These are phyloP conservation scores for Aix galericulata DNA, from an alignment of 2,113 vertebrate genomes.

Conservation along the genomic window DNA sequence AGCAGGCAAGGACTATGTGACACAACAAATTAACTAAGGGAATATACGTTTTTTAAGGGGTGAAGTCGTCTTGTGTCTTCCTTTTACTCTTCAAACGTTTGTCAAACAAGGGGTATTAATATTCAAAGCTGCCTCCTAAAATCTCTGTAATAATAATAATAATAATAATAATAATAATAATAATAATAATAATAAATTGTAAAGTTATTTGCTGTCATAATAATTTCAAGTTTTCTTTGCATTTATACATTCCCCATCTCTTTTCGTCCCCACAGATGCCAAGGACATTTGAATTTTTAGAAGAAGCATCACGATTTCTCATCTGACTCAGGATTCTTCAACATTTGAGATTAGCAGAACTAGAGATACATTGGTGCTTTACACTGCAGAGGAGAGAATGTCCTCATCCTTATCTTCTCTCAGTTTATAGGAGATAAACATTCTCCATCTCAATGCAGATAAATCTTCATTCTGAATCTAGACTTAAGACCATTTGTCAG, in stretches of 20 bases:
- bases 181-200: not conserved
- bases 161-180: not conserved
- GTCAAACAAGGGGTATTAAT: not conserved
- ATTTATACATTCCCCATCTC: not conserved
- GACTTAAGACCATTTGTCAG: not conserved
- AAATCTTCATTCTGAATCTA: not conserved
- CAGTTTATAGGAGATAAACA: not conserved
- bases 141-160: not conserved
- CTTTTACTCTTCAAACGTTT: not conserved
- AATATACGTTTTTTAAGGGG: not conserved
- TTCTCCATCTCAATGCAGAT: not conserved
- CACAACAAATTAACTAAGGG: not conserved
- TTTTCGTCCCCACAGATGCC: not conserved
- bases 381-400: not conserved
- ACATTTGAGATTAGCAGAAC: not conserved
- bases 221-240: not conserved
- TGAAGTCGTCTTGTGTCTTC: not conserved
- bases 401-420: not conserved
- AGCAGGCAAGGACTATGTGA: not conserved
- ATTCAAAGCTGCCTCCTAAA: not conserved
- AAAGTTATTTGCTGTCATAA: not conserved
- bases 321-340: not conserved
- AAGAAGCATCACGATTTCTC: not conserved
- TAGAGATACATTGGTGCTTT: not conserved
- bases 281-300: constrained; percentile 1